Evolutionary conservation across 2,888 invertebrate genomes (phyloP), one percentile per base, ranked within the genome.

Genomic region (Silvanus unidentatus): DNA sequence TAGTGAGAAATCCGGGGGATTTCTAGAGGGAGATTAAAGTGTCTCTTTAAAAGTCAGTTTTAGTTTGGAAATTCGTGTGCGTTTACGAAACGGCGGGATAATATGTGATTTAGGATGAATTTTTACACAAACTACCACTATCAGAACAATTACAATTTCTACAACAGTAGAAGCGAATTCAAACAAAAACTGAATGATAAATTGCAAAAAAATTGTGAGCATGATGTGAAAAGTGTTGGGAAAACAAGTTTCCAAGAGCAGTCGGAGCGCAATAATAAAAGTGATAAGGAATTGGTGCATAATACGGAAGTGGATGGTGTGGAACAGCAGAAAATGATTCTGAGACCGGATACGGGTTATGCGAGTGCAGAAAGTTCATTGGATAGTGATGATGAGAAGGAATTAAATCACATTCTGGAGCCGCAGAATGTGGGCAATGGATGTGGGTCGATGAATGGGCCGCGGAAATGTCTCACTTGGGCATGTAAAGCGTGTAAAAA

Each of bases 401-500:
- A 68, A 40, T 39, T 54, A 66, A 73, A 36, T 69, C 77, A 48
- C 56, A 72, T 58, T 61, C 71, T 56, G 69, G 77, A 66, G 66
- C 77, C 59, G 63, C 71, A 48, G 66, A 48, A 55, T 41, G 16
- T 44, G 16, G 70, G 66, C 39, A 60, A 65, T 16, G 60, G 59
- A 39, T 66, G 68, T 53, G 48, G 58, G 39, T 37, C 53, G 44
- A 53, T 50, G 28, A 64, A 68, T 47, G 75, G 75, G 5, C 81
- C 81, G 39, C 76, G 90, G 49, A 81, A 89, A 49, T 97, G 96
- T 64, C 76, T 97, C 32, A 81, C 95, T 9, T 97, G 96, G 96
- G 96, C 96, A 1, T 97, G 97, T 72, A 96, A 96, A 67, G 94
- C 95, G 1, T 96, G 96, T 74, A 96, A 96, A 72, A 86, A 93